phyloP scores from a whole-genome alignment of 2,888 invertebrate genomes.

The Xestia c-nigrum region DNA sequence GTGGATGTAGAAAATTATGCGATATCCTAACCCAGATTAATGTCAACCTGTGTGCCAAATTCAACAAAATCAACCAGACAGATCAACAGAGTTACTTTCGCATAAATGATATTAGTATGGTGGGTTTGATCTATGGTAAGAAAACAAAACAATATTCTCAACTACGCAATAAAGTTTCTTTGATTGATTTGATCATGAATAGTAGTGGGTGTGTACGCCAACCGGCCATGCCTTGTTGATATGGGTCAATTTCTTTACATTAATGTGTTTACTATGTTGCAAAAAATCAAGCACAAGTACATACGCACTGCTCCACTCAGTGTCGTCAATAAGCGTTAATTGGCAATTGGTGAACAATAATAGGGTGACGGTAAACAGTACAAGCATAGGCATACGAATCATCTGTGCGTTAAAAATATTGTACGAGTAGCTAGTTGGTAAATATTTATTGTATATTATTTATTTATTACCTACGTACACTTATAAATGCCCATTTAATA shows the following conservation, averaged over 20 bases:
- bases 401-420: neutral
- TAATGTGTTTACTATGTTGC: slow-evolving; percentile 20
- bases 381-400: neutral
- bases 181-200: slow-evolving; percentile 39
- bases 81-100: neutral
- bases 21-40: neutral
- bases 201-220: slow-evolving; percentile 5
- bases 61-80: neutral
- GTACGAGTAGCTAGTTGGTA: neutral
- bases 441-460: too few relatives aligned
- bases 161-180: neutral
- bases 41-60: neutral
- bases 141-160: slow-evolving; percentile 41
- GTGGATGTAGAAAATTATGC: neutral
- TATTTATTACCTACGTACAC: too few relatives aligned
- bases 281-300: neutral
- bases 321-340: slow-evolving; percentile 27
- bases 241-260: slow-evolving; percentile 23
- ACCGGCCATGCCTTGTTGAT: neutral
- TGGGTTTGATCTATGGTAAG: neutral
- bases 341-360: neutral
- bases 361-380: neutral
- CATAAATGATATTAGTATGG: neutral
- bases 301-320: neutral
- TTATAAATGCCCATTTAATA: too few relatives aligned